A percentile compares a stretch with the other conserved stretches of the same genome.
These are phyloP conservation scores for Pardalotus punctatus DNA, from an alignment of 2,113 vertebrate genomes.

Conservation along the genomic window DNA sequence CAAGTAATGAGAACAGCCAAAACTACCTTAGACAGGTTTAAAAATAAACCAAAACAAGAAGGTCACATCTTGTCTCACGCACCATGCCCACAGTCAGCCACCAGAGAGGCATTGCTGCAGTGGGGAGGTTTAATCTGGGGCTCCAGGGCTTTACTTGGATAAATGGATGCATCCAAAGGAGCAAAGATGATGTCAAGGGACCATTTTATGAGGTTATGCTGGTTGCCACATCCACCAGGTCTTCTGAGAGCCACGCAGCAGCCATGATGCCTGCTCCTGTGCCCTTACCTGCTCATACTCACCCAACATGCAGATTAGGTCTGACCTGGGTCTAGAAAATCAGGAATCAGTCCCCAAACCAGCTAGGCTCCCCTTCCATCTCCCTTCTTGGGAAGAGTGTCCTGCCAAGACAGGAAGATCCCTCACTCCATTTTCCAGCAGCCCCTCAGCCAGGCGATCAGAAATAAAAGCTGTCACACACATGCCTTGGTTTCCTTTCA, in stretches of 20 bases:
- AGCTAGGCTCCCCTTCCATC: background rate
- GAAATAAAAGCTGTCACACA: background rate
- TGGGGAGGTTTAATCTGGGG: background rate
- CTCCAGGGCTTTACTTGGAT: background rate
- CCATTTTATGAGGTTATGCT: background rate
- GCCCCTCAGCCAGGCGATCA: background rate
- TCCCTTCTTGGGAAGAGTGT: background rate
- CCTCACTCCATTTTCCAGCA: background rate
- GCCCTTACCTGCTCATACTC: background rate
- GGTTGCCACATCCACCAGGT: background rate
- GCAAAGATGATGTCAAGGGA: background rate
- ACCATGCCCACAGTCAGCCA: rapidly evolving
- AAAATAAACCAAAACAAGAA: constrained; percentile 37
- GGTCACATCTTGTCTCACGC: background rate
- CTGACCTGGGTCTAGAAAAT: background rate
- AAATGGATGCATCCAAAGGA: background rate
- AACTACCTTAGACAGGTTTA: background rate
- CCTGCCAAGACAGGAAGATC: background rate
- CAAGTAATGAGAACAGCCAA: background rate
- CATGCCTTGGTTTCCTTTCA: constrained; percentile 9
- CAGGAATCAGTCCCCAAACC: background rate
- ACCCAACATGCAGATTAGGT: background rate
- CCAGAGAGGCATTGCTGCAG: background rate
- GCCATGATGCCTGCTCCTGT: rapidly evolving
- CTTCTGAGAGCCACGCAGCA: background rate